Evolutionary conservation across 1,140 invertebrate species (phyloP).

Genomic region (Pantala flavescens): DNA sequence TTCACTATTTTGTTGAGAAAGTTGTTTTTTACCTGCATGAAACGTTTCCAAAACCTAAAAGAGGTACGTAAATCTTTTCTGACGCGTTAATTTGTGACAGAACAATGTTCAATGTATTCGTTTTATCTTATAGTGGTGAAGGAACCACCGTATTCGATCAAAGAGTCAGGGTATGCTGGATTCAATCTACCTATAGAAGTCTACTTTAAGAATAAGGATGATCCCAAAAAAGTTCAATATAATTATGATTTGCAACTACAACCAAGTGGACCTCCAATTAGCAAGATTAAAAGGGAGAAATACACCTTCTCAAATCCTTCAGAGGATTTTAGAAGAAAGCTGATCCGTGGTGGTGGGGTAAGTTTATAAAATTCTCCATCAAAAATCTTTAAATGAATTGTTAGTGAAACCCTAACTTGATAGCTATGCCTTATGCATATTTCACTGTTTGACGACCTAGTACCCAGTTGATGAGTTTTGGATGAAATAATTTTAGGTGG

Average conservation of each 20-base stretch:
- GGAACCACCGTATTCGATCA: constrained; percentile 81
- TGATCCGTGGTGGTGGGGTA: constrained; percentile 78
- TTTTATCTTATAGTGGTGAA: constrained; percentile 57
- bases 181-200: constrained; percentile 85
- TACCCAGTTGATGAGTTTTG: neutral
- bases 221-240: constrained; percentile 77
- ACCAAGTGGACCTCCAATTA: constrained; percentile 54
- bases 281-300: constrained; percentile 54
- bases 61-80: constrained; percentile 46
- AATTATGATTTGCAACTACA: constrained; percentile 79
- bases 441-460: neutral
- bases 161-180: constrained; percentile 90
- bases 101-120: constrained; percentile 17
- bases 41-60: constrained; percentile 80
- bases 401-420: too few species aligned
- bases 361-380: constrained; percentile 27
- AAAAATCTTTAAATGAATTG: too few species aligned
- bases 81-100: constrained; percentile 19
- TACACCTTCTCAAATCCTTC: constrained; percentile 72
- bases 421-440: too few species aligned
- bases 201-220: constrained; percentile 81
- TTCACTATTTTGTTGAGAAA: constrained; percentile 87
- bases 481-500: constrained; percentile 16
- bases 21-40: constrained; percentile 88
- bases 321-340: constrained; percentile 77